Evolutionary conservation across 1,140 invertebrate genomes (phyloP).

Genomic region (Philotrypesis tridentata): DNA sequence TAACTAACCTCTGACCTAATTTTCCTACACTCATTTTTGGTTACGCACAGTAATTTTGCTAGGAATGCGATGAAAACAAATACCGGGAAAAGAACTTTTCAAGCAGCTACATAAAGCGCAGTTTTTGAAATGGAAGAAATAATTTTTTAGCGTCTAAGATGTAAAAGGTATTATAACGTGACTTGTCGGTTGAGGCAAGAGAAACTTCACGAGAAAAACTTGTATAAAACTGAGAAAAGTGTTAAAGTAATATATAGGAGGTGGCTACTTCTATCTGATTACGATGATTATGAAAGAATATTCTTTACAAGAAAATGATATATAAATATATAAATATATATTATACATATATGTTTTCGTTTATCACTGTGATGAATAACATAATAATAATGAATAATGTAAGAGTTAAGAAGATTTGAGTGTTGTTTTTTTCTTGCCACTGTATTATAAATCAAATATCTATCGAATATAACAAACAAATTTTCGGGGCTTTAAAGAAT

Average conservation of each 20-base stretch:
- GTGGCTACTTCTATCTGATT: slow-evolving; percentile 59
- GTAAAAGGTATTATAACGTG: slow-evolving; percentile 18
- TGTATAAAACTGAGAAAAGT: slow-evolving; percentile 40
- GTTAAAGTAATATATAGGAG: slow-evolving; percentile 43
- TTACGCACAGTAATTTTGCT: background rate
- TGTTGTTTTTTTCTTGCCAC: slow-evolving; percentile 69
- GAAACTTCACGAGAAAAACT: slow-evolving; percentile 8
- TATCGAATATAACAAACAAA: slow-evolving; percentile 39
- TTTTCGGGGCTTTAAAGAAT: slow-evolving; percentile 46
- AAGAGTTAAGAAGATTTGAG: slow-evolving; percentile 67
- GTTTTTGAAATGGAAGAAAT: slow-evolving; percentile 21
- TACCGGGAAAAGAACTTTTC: background rate
- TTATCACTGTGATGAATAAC: slow-evolving; percentile 73
- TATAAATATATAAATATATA: slow-evolving; percentile 54
- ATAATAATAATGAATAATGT: slow-evolving; percentile 67
- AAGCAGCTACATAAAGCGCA: slow-evolving; percentile 4
- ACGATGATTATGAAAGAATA: slow-evolving; percentile 55
- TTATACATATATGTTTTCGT: slow-evolving; percentile 70
- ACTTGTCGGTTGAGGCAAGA: slow-evolving; percentile 12
- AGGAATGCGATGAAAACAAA: background rate
- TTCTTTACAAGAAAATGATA: slow-evolving; percentile 63
- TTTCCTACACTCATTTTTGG: slow-evolving; percentile 10
- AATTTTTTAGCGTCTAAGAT: slow-evolving; percentile 34
- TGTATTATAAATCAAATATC: slow-evolving; percentile 56
- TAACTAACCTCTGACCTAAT: slow-evolving; percentile 30